Conservation (phyloP, 1,140 invertebrate genomes). For the Melipona quadrifasciata region DNA sequence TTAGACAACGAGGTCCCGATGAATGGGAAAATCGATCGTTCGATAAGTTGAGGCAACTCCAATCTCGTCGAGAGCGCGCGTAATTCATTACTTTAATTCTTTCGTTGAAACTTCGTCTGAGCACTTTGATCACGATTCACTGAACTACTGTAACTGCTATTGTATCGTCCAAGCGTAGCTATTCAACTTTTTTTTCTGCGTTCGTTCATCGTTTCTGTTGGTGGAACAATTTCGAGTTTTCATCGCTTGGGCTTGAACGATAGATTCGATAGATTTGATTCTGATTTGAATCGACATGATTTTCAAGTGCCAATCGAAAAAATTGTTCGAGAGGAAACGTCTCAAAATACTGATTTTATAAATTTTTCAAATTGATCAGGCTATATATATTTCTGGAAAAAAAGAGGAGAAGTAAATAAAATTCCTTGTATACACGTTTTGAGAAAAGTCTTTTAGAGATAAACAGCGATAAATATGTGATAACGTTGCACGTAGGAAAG, state of each 20-base stretch:
- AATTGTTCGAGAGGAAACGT: no score
- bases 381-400: no score
- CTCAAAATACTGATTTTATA: no score
- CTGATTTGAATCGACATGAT: background rate
- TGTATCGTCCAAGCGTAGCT: background rate
- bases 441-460: no score
- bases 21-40: background rate
- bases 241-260: background rate
- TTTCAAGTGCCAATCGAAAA: background rate
- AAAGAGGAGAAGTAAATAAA: no score
- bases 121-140: background rate
- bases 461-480: no score
- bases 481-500: no score
- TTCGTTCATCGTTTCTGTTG: background rate
- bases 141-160: background rate
- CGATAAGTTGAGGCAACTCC: constrained; percentile 1
- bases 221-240: background rate
- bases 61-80: background rate
- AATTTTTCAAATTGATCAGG: no score
- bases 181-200: background rate
- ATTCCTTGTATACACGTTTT: no score
- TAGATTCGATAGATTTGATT: background rate
- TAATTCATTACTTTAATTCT: constrained; percentile 29
- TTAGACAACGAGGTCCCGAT: background rate
- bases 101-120: background rate